Evolutionary conservation across 2,113 vertebrate species (phyloP), one percentile per base, ranked within the genome.

Genomic region (Epinephelus cyanopodus): DNA sequence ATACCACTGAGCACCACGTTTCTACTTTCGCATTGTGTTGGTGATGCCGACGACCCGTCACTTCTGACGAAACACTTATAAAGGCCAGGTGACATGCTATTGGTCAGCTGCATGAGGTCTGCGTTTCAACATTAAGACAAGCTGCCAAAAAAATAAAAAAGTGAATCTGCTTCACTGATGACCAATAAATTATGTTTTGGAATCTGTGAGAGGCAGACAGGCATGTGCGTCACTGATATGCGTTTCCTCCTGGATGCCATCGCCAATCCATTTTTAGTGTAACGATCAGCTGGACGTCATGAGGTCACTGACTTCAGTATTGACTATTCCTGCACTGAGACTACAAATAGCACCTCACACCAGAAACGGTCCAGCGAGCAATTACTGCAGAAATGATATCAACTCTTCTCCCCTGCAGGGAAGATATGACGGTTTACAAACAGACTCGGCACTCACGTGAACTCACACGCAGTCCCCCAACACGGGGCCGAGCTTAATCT

Each of bases 271-370:
- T 29, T 68, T 87, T 74, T 50, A 80, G 80, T 7, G 25, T 0
- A 75, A 23, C 13, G 13, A 53, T 79, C 83, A 63, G 81, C 58
- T 63, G 67, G 77, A 74, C 0, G 15, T 6, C 21, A 23, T 12
- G 1, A 29, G 66, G 74, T 85, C 77, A 70, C 17, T 53, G 82
- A 53, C 78, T 62, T 66, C 21, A 25, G 0, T 12, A 69, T 63
- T 6, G 48, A 65, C 45, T 39, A 6, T 19, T 53, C 13, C 45
- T 62, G 17, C 19, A 17, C 4, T 37, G 13, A 19, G 50, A 10
- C 14, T 15, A 60, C 77, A 79, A 76, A 79, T 33, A 69, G 66
- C 21, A n/a, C 48, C 3, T 37, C 4, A 37, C 10, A 73, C 37
- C 4, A 48, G n/a, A 58, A 65, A 67, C 0, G 4, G 65, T 15